Conservation (phyloP, 2,888 invertebrate species). For the Cosmopolites sordidus region DNA sequence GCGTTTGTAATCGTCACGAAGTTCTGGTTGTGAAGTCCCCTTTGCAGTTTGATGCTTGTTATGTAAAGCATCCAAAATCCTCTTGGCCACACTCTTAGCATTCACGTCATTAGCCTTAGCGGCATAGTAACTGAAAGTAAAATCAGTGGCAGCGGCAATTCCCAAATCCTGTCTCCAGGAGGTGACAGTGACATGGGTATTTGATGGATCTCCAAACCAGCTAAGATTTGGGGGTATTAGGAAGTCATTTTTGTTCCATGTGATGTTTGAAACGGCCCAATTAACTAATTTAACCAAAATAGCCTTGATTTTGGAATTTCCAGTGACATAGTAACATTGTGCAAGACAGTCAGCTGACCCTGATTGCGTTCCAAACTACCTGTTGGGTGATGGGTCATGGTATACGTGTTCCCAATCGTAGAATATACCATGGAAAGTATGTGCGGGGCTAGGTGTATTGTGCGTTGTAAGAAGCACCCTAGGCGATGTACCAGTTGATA, state of each 20-base stretch:
- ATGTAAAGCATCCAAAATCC: slow-evolving; percentile 30
- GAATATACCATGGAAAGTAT: slow-evolving; percentile 31
- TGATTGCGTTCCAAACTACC: slow-evolving; percentile 35
- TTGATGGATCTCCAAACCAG: slow-evolving; percentile 32
- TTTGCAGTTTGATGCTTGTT: slow-evolving; percentile 20
- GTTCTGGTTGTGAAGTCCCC: slow-evolving; percentile 28
- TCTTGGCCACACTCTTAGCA: slow-evolving; percentile 29
- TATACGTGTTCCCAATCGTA: slow-evolving; percentile 33
- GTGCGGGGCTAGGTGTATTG: slow-evolving; percentile 29
- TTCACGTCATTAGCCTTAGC: slow-evolving; percentile 28
- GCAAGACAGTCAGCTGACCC: slow-evolving; percentile 33
- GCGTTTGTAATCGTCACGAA: slow-evolving; percentile 28
- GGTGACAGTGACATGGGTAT: slow-evolving; percentile 28
- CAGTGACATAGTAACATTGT: slow-evolving; percentile 32
- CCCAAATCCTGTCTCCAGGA: slow-evolving; percentile 29
- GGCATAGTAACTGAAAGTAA: slow-evolving; percentile 31
- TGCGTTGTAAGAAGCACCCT: slow-evolving; percentile 32
- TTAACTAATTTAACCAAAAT: slow-evolving; percentile 30
- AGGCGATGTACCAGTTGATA: slow-evolving; percentile 32
- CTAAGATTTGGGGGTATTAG: slow-evolving; percentile 27
- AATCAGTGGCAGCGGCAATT: slow-evolving; percentile 30
- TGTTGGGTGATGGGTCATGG: slow-evolving; percentile 35
- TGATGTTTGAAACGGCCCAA: slow-evolving; percentile 27
- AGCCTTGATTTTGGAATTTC: slow-evolving; percentile 28
- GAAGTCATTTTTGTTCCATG: slow-evolving; percentile 23